These are phyloP conservation scores for Sinocyclocheilus anshuiensis DNA, from an alignment of 2,113 vertebrate species.

Conservation along the genomic window DNA sequence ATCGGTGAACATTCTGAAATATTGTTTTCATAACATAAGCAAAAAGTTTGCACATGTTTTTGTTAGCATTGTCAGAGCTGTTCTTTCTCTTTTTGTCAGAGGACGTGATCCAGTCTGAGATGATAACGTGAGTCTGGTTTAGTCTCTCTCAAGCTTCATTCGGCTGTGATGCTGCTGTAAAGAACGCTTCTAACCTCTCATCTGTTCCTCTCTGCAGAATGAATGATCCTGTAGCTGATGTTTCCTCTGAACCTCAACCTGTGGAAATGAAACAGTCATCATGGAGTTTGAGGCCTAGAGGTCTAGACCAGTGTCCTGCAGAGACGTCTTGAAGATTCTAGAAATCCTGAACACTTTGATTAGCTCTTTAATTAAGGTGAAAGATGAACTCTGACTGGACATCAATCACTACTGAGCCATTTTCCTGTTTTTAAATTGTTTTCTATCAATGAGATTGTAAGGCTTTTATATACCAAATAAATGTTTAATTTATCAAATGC, in stretches of 20 bases:
- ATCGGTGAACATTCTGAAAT: too few relatives aligned
- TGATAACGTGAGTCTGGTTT: slow-evolving; percentile 25
- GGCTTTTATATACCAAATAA: too few relatives aligned
- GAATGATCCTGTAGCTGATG: neutral
- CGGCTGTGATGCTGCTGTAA: neutral
- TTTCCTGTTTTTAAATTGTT: neutral
- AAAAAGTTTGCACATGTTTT: too few relatives aligned
- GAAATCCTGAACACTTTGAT: neutral
- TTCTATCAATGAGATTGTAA: too few relatives aligned
- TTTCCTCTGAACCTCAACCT: neutral
- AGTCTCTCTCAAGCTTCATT: neutral
- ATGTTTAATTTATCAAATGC: too few relatives aligned
- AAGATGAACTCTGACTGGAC: neutral
- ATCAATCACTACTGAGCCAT: neutral
- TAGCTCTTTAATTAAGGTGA: neutral
- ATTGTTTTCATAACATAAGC: too few relatives aligned
- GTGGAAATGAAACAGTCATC: neutral
- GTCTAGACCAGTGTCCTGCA: neutral
- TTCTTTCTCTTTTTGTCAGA: slow-evolving; percentile 56
- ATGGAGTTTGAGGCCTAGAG: neutral
- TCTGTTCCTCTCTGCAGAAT: neutral
- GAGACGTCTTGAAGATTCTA: neutral
- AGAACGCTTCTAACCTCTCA: neutral
- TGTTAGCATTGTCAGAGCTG: neutral
- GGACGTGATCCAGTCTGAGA: slow-evolving; percentile 39